Conservation (phyloP, 2,888 invertebrate genomes). For the Melipona bicolor region DNA sequence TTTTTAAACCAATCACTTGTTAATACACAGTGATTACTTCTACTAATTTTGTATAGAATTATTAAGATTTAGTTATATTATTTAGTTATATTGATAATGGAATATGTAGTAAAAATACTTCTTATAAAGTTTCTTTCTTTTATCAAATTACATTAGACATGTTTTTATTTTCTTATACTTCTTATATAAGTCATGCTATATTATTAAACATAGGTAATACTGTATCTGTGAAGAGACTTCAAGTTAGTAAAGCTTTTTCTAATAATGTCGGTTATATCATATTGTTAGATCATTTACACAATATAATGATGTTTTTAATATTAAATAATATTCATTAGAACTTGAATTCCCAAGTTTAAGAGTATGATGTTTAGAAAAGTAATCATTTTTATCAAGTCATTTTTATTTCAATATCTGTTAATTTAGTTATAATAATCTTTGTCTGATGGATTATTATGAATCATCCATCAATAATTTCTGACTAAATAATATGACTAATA, state of each 20-base stretch:
- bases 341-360: constrained; percentile 84
- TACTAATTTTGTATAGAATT: constrained; percentile 87
- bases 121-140: not conserved
- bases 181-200: constrained; percentile 91
- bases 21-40: constrained; percentile 90
- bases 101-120: not conserved
- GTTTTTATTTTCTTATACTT: constrained; percentile 87
- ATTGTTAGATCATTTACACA: constrained; percentile 91
- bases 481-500: constrained; percentile 51
- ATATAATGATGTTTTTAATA: constrained; percentile 87
- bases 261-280: constrained; percentile 90
- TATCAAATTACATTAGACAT: constrained; percentile 89
- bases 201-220: constrained; percentile 91
- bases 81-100: not conserved
- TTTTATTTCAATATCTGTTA: constrained; percentile 87
- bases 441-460: constrained; percentile 92
- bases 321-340: constrained; percentile 87
- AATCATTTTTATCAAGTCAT: not conserved
- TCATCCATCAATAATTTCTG: constrained; percentile 88
- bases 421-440: constrained; percentile 94
- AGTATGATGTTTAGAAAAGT: not conserved
- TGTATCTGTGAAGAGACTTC: constrained; percentile 92
- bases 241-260: constrained; percentile 90
- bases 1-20: constrained; percentile 95
- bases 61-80: constrained; percentile 78